A percentile compares a stretch with the other conserved stretches of the same genome.
Conservation (phyloP, 2,888 invertebrate genomes). For the Drosophila parthenogenetica region DNA sequence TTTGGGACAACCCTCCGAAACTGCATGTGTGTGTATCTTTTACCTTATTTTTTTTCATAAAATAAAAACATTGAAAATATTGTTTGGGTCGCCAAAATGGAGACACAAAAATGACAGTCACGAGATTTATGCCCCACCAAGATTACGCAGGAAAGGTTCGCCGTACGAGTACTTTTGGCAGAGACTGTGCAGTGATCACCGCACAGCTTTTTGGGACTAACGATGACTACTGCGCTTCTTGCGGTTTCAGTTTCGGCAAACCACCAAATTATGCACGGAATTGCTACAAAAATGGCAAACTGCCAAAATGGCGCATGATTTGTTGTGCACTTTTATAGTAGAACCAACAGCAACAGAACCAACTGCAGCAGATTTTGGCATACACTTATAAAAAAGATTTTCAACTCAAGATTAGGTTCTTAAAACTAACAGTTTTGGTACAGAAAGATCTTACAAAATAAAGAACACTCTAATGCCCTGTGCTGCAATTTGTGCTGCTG, state of each 20-base stretch:
- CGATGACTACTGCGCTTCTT: slow-evolving; percentile 41
- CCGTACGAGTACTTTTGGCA: slow-evolving; percentile 2
- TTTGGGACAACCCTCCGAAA: slow-evolving; percentile 1
- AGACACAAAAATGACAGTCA: slow-evolving; percentile 83
- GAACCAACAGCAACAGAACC: slow-evolving; percentile 14
- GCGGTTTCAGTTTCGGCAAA: slow-evolving; percentile 42
- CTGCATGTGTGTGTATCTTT: slow-evolving; percentile 31
- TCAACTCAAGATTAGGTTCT: no score
- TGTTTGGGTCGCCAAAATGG: slow-evolving; percentile 83
- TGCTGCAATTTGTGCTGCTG: no score
- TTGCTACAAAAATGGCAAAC: slow-evolving; percentile 59
- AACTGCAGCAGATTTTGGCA: slow-evolving; percentile 5
- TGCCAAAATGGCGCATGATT: slow-evolving; percentile 80
- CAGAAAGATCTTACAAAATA: no score
- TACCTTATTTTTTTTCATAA: slow-evolving; percentile 64
- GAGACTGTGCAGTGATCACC: background rate
- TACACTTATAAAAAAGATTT: background rate
- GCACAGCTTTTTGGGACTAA: slow-evolving; percentile 12
- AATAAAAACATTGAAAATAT: slow-evolving; percentile 80
- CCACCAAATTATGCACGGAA: slow-evolving; percentile 74
- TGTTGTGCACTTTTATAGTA: slow-evolving; percentile 75
- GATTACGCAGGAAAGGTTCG: slow-evolving; percentile 70
- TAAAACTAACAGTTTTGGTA: no score
- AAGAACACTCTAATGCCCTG: no score
- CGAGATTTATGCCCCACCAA: slow-evolving; percentile 81